Conservation (phyloP, 2,113 vertebrate species). For the Syrrhaptes paradoxus region DNA sequence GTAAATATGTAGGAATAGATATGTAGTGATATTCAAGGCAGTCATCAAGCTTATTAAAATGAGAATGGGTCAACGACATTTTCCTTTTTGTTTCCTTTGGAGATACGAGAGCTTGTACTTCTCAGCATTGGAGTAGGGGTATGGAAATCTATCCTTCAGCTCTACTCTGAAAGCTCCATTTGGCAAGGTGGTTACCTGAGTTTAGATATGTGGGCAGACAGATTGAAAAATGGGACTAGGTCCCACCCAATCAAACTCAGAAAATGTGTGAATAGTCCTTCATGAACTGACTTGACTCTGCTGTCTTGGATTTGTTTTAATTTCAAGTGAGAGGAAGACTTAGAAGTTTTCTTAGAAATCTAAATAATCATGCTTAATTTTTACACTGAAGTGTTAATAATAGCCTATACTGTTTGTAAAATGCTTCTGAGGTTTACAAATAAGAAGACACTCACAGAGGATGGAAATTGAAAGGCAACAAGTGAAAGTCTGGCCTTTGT, state of each 20-base stretch:
- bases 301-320: background rate
- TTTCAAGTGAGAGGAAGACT: background rate
- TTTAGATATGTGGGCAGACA: background rate
- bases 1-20: background rate
- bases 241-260: background rate
- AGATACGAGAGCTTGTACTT: accelerated
- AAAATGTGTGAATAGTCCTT: background rate
- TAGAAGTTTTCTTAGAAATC: background rate
- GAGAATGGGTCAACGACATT: accelerated
- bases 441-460: background rate
- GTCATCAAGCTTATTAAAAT: background rate
- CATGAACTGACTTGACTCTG: background rate
- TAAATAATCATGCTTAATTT: background rate
- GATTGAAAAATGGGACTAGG: background rate
- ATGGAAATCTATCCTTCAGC: background rate
- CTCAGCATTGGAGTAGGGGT: background rate
- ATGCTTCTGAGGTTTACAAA: background rate
- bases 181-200: background rate
- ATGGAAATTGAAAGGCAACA: background rate
- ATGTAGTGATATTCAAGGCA: background rate
- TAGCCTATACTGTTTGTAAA: background rate
- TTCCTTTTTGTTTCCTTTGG: background rate
- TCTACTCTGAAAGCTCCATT: background rate
- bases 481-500: background rate
- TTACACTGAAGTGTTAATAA: background rate